Base-by-base conservation (phyloP, 2,797 vertebrate genomes). In the Kryptolebias ocellatus region DNA sequence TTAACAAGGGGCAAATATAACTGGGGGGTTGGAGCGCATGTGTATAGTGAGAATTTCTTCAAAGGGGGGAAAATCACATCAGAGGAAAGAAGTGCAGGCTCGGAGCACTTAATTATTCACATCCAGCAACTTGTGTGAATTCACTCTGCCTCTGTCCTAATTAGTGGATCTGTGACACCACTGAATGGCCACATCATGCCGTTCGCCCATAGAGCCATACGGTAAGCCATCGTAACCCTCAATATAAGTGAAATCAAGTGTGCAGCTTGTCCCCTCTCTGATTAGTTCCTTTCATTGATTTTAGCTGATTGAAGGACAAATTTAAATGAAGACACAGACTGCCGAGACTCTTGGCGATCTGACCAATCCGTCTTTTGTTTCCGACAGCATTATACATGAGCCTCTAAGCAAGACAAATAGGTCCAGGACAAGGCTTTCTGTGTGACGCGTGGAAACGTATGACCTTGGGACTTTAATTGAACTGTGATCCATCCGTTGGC, bases 361-460 rank as follows among this genome's bases (percentile, higher is more conserved):
- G 86, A 87, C 89, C 88, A 66, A 87, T 87, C 79, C 31, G 64
- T 86, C 87, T 86, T 85, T 90, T 86, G 83, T 88, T 80, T 84
- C 79, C 58, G 63, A 70, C 67, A 80, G 88, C 78, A 68, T 88
- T 84, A 75, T 57, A 83, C 89, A 79, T 31, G 78, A 84, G 76
- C 55, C 68, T 44, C 89, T 94, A 93, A 93, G 88, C 88, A 93
- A 93, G 93, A 94, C 84, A 83, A 92, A 94, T 93, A 81, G 92
- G 84, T 88, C 85, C 66, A 39, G 64, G 75, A 65, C 70, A 66
- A 42, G 58, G 79, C 76, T 86, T 85, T 83, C 60, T 67, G 74
- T 39, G 80, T 78, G 90, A 86, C 75, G 83, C 85, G 75, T 78
- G 87, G 86, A 80, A 83, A 86, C 27, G 73, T 18, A 17, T 68